Base-by-base conservation (phyloP, 2,888 invertebrate species). In the Macrophya annulata region DNA sequence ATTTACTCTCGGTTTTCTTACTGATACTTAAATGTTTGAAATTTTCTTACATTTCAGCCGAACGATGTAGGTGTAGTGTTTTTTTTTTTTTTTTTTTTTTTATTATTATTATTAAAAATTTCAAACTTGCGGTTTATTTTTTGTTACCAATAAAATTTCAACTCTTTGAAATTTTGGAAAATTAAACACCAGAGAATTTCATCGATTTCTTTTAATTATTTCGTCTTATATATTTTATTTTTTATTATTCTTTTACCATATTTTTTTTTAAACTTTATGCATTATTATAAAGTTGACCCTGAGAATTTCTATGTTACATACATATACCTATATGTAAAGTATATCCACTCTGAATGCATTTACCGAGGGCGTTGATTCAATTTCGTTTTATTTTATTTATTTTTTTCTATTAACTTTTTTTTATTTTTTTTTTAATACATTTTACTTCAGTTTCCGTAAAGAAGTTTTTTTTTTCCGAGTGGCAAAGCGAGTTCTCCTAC, bases 381-480 rank as follows among this genome's bases (percentile, higher is more conserved):
- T 6, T 51, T 6, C 6, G 5, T n/a, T n/a, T 55, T 1, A 17
- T 51, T 51, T 51, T 45, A 1, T 1, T 10, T 45, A 1, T 10
- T 55, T n/a, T 55, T 55, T 55, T 55, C 6, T 5, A 6, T 6
- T 2, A 1, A n/a, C 8, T 17, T n/a, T 1, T n/a, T 51, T 51
- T 17, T 51, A 17, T 51, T 1, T 51, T 51, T 55, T 55, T n/a
- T 55, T 8, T n/a, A 6, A 8, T 55, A 55, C 55, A 55, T 55
- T 55, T n/a, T 55, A 55, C 55, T 55, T n/a, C 55, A 8, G 55
- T n/a, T n/a, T 55, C n/a, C 55, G 55, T 6, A n/a, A 55, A 55
- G 55, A 55, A 55, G 55, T 55, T 55, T 55, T 55, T 55, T 55
- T 55, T n/a, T n/a, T n/a, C 17, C 55, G 55, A 55, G 55, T 55